Evolutionary conservation across 2,113 vertebrate genomes (phyloP), one percentile per base, ranked within the genome.

Genomic region (Pteruthius melanotis): DNA sequence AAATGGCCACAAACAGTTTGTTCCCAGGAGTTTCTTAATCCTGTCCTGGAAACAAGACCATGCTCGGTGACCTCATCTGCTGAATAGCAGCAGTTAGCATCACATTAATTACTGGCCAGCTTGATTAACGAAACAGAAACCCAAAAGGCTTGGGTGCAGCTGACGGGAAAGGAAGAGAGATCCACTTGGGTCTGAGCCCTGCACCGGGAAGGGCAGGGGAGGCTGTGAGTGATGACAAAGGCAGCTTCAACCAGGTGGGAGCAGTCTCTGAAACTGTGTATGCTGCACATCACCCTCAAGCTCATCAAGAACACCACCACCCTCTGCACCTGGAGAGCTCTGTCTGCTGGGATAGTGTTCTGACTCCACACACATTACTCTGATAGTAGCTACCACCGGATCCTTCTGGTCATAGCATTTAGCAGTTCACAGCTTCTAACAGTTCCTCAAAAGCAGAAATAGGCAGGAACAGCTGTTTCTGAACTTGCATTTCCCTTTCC

Each of bases 1-100:
- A 78, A 94, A 65, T 0, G 31, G 70, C 76, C 74, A 88, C 90
- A 93, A 95, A 96, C 52, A 81, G 69, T 35, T 57, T 76, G 91
- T 93, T 97, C 91, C 88, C 90, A 84, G 65, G 39, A 91, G 83
- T 54, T 94, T 68, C 96, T 95, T 94, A 96, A 95, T 91, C 91
- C 92, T 31, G 49, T 44, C 92, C 83, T 78, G 83, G 72, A 96
- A 96, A 87, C 72, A 35, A 76, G 80, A 82, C 76, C 76, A 53
- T 13, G 65, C 56, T 50, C 0, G 2, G 88, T 94, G 90, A 93
- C 88, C 88, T 96, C 96, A 93, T 81, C 90, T 53, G n/a, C 71
- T 95, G 90, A 95, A 93, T 27, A 89, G 84, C 72, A 80, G 86
- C 83, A 81, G 71, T 72, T 83, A 90, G 86, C 68, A 75, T 42